A percentile compares a stretch with the other conserved stretches of the same genome.
phyloP scores from a whole-genome alignment of 2,113 vertebrate species.

The Antennarius striatus region DNA sequence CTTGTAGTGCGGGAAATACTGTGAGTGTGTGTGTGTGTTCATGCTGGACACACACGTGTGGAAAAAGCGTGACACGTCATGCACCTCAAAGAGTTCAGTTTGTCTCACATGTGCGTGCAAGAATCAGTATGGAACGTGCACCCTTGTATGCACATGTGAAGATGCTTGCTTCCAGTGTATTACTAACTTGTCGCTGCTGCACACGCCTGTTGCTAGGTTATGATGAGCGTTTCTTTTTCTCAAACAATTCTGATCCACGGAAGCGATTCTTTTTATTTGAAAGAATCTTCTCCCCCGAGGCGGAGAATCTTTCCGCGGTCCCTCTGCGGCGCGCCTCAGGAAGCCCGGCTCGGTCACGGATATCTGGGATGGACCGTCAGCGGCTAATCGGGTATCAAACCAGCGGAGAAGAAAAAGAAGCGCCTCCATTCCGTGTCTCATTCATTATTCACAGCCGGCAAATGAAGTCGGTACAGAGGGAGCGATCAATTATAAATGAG shows the following conservation, averaged over 20 bases:
- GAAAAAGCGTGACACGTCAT: slow-evolving; percentile 59
- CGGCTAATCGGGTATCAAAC: slow-evolving; percentile 74
- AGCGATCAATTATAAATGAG: slow-evolving; percentile 82
- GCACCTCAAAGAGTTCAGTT: slow-evolving; percentile 55
- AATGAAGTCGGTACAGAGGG: slow-evolving; percentile 81
- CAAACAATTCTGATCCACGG: slow-evolving; percentile 13
- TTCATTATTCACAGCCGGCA: slow-evolving; percentile 80
- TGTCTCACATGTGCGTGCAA: slow-evolving; percentile 21
- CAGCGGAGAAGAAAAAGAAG: slow-evolving; percentile 67
- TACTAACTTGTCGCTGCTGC: not conserved
- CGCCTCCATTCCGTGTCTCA: slow-evolving; percentile 73
- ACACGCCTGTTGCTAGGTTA: slow-evolving; percentile 10
- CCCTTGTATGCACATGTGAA: slow-evolving; percentile 23
- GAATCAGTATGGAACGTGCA: slow-evolving; percentile 33
- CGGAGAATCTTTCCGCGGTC: slow-evolving; percentile 10
- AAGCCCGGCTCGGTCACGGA: slow-evolving; percentile 53
- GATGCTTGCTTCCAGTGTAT: slow-evolving; percentile 9
- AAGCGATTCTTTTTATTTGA: slow-evolving; percentile 13
- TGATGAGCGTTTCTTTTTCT: not conserved
- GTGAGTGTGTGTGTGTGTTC: too few relatives aligned
- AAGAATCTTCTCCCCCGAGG: not conserved
- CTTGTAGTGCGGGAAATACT: too few relatives aligned
- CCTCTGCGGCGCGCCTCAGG: slow-evolving; percentile 39
- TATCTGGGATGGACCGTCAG: slow-evolving; percentile 56
- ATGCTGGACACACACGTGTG: not conserved